A percentile compares a stretch with the other conserved stretches of the same genome.
Evolutionary conservation across 2,797 vertebrate genomes (phyloP).

Genomic region (Gambelia wislizenii): DNA sequence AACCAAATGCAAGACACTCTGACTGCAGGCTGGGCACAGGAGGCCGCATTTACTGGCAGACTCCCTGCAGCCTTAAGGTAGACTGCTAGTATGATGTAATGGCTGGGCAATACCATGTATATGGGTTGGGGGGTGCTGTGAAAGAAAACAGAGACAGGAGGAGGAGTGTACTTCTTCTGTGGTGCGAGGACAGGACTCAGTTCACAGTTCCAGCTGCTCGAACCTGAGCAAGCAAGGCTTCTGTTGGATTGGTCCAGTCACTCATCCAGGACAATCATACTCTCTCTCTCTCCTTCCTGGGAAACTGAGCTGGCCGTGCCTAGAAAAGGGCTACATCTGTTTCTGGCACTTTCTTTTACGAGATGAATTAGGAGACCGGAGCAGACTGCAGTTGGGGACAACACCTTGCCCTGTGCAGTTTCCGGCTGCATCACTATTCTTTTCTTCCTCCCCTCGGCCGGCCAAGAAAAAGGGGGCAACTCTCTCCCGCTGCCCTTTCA

Average conservation of each 20-base stretch:
- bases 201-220: no score
- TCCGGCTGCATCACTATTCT: neutral
- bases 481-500: no score
- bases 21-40: conserved; percentile 34
- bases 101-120: neutral
- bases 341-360: neutral
- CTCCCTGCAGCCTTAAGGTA: neutral
- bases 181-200: neutral
- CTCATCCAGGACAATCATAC: neutral
- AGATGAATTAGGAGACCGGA: neutral
- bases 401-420: neutral
- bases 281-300: neutral
- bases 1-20: conserved; percentile 39
- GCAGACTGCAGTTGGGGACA: neutral
- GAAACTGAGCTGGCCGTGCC: no score
- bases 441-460: neutral
- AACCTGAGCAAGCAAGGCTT: neutral
- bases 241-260: neutral
- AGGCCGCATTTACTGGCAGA: conserved; percentile 20
- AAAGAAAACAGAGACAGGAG: neutral
- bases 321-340: no score
- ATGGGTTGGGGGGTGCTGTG: neutral
- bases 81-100: neutral
- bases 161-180: neutral
- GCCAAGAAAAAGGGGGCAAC: no score